Percentiles rank a stretch among this genome's conserved stretches.
Conservation (phyloP, 2,797 vertebrate species). For the Acanthornis magna region DNA sequence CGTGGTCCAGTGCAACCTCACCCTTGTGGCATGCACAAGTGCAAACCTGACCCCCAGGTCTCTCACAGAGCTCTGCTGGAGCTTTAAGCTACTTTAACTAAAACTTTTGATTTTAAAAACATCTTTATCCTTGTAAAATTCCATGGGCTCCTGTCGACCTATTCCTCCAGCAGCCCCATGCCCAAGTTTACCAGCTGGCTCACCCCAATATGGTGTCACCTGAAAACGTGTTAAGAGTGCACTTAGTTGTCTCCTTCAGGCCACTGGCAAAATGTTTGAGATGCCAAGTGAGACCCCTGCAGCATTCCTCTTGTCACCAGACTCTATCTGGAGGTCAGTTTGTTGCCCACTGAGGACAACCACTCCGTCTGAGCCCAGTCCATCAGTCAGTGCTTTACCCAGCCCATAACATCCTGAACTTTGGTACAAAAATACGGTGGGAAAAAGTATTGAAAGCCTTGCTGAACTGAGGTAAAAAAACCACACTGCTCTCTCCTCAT, state of each 20-base stretch:
- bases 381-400: background rate
- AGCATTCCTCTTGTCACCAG: background rate
- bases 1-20: too few species aligned
- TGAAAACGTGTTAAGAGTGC: background rate
- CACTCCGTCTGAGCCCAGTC: background rate
- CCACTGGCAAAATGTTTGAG: background rate
- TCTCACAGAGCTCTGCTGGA: background rate
- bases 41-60: background rate
- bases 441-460: background rate
- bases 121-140: background rate
- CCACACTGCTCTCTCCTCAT: background rate
- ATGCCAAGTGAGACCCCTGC: background rate
- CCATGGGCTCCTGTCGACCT: background rate
- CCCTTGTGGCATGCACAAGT: rapidly evolving
- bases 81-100: background rate
- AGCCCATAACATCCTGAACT: background rate
- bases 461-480: background rate
- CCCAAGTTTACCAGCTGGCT: background rate
- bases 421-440: background rate
- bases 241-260: background rate
- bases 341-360: background rate
- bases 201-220: background rate
- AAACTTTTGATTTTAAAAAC: background rate
- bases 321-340: background rate
- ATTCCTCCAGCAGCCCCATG: background rate